These are phyloP conservation scores for Heliconius hortense DNA, from an alignment of 2,888 invertebrate species.

Conservation along the genomic window DNA sequence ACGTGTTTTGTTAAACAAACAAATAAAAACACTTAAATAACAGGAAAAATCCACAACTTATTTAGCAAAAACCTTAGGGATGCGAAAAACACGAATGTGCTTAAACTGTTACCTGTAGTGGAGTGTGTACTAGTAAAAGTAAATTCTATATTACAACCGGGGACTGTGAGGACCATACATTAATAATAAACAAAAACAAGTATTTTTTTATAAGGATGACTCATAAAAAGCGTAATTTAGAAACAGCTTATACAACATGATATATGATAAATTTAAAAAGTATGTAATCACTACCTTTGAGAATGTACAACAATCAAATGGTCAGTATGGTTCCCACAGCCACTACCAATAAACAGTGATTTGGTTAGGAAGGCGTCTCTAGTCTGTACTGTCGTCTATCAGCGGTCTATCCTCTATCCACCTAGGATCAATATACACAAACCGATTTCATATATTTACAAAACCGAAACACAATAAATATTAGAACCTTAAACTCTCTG, in stretches of 20 bases:
- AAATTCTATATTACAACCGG: no score
- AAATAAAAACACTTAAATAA: constrained; percentile 51
- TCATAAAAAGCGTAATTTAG: no score
- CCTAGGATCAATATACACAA: constrained; percentile 42
- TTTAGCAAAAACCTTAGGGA: constrained; percentile 49
- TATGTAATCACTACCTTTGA: no score
- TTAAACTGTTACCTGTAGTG: constrained; percentile 23
- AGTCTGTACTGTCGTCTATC: constrained; percentile 7
- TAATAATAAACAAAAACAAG: no score
- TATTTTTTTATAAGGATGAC: no score
- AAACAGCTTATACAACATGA: no score
- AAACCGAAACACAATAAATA: constrained; percentile 67
- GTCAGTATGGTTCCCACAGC: constrained; percentile 5
- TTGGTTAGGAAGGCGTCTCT: constrained; percentile 2
- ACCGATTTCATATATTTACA: constrained; percentile 60
- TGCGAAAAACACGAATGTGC: constrained; percentile 27
- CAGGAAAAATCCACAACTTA: constrained; percentile 46
- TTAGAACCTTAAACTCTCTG: constrained; percentile 75
- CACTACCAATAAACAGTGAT: neutral
- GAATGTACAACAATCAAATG: no score
- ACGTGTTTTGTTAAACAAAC: constrained; percentile 63
- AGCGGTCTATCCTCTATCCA: constrained; percentile 16
- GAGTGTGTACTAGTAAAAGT: constrained; percentile 13
- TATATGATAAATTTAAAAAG: no score
- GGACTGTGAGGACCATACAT: constrained; percentile 1